Evolutionary conservation across 2,888 invertebrate genomes (phyloP).

Genomic region (Cecidostiba fungosa): DNA sequence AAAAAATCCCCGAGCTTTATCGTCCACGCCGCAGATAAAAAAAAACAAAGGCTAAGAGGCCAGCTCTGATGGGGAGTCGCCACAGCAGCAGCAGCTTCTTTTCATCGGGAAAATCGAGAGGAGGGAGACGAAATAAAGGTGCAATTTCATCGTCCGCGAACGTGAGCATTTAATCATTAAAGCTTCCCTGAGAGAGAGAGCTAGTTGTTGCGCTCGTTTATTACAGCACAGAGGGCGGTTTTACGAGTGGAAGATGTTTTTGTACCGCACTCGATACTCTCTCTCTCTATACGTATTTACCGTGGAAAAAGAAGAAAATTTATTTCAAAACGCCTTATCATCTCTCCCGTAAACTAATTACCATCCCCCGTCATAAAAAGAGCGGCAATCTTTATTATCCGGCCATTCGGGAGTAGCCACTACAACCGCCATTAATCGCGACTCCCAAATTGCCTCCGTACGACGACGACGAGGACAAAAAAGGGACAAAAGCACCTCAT

Average conservation of each 20-base stretch:
- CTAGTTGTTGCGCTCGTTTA: slow-evolving; percentile 9
- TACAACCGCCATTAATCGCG: slow-evolving; percentile 47
- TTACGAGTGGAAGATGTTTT: not conserved
- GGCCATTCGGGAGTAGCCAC: not conserved
- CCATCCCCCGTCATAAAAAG: slow-evolving; percentile 3
- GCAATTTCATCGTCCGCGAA: slow-evolving; percentile 54
- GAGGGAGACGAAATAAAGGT: slow-evolving; percentile 35
- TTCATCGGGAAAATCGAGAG: slow-evolving; percentile 52
- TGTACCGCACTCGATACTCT: not conserved
- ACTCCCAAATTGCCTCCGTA: slow-evolving; percentile 43
- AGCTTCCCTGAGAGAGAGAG: not conserved
- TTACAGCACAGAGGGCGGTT: not conserved
- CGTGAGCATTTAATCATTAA: slow-evolving; percentile 57
- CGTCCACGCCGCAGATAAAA: slow-evolving; percentile 12
- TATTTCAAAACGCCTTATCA: slow-evolving; percentile 8
- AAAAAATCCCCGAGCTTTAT: slow-evolving; percentile 45
- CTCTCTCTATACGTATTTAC: not conserved
- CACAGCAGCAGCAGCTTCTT: slow-evolving; percentile 12
- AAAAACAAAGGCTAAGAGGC: slow-evolving; percentile 36
- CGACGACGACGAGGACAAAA: not conserved
- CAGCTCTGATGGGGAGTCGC: slow-evolving; percentile 11
- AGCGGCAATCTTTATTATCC: slow-evolving; percentile 38
- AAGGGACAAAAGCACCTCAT: not conserved
- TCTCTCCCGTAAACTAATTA: slow-evolving; percentile 2
- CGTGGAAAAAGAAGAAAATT: not conserved